Evolutionary conservation across 2,113 vertebrate species (phyloP), one percentile per base, ranked within the genome.

Genomic region (Cyprinodon brontotheroides): DNA sequence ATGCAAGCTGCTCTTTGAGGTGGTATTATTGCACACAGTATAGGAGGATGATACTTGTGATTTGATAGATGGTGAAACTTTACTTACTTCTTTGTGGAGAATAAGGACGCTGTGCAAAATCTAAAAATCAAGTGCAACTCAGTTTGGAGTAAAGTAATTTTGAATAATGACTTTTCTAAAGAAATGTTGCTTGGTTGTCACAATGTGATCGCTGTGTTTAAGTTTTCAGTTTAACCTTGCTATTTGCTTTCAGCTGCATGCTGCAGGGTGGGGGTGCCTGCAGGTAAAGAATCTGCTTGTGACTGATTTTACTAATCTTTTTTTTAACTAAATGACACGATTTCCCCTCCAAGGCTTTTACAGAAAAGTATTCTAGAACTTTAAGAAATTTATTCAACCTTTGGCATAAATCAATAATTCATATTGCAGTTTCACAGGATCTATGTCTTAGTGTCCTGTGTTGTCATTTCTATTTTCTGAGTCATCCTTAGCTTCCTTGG

Each of bases 401-500:
- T 62, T 65, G 15, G 17, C 41, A 53, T 68, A 41, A 73, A 63
- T 22, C 53, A 60, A 47, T 83, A 41, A 75, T 74, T 0, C 60
- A 40, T 59, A 43, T 8, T 8, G 17, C 50, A 65, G 40, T 37
- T 22, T n/a, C 65, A 68, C 15, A 9, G 48, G 80, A 80, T 72
- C 69, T 50, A 60, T 84, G 65, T 75, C 72, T 80, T 64, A 77
- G 75, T 88, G 88, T 91, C 77, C 83, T 86, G 78, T 90, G 75
- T 84, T 86, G 86, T 85, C 59, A 86, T 78, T 86, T 70, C 36
- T 83, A 70, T 65, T 77, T 80, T 75, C 38, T 87, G 82, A 88
- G 72, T 92, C 82, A 87, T 84, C 61, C 81, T 79, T 72, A 57
- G 70, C 69, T 86, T 89, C 77, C 78, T 78, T 39, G 38, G 76